These are phyloP conservation scores for Semibalanus balanoides DNA, from an alignment of 1,140 invertebrate species.

Conservation along the genomic window DNA sequence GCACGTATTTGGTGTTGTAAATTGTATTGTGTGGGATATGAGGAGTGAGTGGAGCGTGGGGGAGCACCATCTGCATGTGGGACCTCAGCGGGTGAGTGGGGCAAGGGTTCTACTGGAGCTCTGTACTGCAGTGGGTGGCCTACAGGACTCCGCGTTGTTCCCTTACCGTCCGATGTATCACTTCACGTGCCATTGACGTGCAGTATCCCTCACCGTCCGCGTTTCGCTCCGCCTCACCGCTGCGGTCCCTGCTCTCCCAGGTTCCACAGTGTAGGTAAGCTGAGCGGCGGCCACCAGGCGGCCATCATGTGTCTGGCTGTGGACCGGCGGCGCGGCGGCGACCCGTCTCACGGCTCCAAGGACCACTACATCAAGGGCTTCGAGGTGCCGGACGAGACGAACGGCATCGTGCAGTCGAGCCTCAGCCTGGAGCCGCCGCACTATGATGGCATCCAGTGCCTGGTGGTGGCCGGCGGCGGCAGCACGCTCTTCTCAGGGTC, in stretches of 20 bases:
- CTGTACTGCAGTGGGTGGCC: too few relatives aligned
- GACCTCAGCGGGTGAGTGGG: too few relatives aligned
- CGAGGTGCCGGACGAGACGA: conserved; percentile 41
- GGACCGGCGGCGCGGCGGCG: conserved; percentile 26
- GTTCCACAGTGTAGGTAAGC: conserved; percentile 52
- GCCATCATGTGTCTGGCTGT: conserved; percentile 70
- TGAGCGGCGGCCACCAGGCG: conserved; percentile 70
- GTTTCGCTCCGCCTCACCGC: too few relatives aligned
- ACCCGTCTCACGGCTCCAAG: conserved; percentile 66
- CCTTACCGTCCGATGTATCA: too few relatives aligned
- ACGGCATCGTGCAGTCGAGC: conserved; percentile 43
- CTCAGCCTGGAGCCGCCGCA: conserved; percentile 70
- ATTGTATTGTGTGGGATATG: too few relatives aligned
- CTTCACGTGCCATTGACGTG: too few relatives aligned
- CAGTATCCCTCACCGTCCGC: too few relatives aligned
- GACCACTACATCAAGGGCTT: conserved; percentile 69
- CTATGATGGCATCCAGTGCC: conserved; percentile 75
- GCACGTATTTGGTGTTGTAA: too few relatives aligned
- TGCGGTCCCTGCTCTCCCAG: conserved; percentile 25
- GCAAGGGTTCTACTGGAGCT: too few relatives aligned
- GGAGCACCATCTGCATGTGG: too few relatives aligned
- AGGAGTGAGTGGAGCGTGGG: too few relatives aligned
- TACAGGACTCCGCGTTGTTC: too few relatives aligned
- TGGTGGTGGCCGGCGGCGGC: conserved; percentile 44
- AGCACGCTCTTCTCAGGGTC: conserved; percentile 66